Percentiles rank a stretch among this genome's conserved stretches.
Evolutionary conservation across 2,888 invertebrate species (phyloP).

Genomic region (Neuroscelio doddi): DNA sequence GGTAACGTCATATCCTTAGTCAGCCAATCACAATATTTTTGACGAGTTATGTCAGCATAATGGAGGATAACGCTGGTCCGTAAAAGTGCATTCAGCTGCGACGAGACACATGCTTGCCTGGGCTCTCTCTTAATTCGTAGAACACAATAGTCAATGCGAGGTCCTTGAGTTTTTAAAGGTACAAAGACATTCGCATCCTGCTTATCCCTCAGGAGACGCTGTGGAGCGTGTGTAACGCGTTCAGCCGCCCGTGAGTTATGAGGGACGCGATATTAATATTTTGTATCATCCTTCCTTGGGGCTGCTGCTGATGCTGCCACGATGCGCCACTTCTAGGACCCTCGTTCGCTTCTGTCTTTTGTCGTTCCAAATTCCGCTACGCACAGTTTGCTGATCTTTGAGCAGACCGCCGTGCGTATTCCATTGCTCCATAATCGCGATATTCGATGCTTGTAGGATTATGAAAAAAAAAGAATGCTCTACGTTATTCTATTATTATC

Average conservation of each 20-base stretch:
- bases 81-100: constrained; percentile 64
- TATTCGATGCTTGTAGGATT: constrained; percentile 33
- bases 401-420: constrained; percentile 32
- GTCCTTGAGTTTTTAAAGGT: constrained; percentile 52
- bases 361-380: constrained; percentile 57
- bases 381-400: constrained; percentile 21
- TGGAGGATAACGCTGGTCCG: constrained; percentile 47
- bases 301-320: constrained; percentile 31
- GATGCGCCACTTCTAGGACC: constrained; percentile 45
- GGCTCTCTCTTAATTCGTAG: constrained; percentile 50
- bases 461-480: constrained; percentile 19
- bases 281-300: constrained; percentile 70
- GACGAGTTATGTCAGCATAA: constrained; percentile 71
- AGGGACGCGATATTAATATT: constrained; percentile 72
- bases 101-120: constrained; percentile 60
- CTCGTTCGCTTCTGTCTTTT: constrained; percentile 60
- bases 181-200: constrained; percentile 68
- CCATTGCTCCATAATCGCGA: constrained; percentile 33
- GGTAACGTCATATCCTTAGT: constrained; percentile 67
- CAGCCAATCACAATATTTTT: constrained; percentile 72
- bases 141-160: constrained; percentile 49
- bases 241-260: constrained; percentile 71
- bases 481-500: constrained; percentile 6
- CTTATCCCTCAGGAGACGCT: constrained; percentile 69
- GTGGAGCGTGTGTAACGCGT: constrained; percentile 70